These are phyloP conservation scores for Cinclus mexicanus DNA, from an alignment of 2,113 vertebrate genomes.

Conservation along the genomic window DNA sequence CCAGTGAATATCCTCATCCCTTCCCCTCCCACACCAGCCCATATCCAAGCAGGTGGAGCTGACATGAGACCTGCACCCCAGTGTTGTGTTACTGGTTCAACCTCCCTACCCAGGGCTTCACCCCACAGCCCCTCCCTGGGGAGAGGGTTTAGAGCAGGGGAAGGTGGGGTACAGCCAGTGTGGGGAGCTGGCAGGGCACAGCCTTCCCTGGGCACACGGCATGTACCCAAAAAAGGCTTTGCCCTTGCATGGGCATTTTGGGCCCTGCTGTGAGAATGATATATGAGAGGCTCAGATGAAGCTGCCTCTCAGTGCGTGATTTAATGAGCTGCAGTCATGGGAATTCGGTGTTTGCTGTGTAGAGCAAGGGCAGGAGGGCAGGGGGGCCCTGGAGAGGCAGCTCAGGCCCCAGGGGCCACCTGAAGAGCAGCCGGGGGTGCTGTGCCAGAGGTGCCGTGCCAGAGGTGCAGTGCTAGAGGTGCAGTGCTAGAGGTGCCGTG, in stretches of 20 bases:
- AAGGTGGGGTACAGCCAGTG: too few species aligned
- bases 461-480: too few species aligned
- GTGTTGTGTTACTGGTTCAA: fast-evolving
- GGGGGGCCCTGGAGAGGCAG: neutral
- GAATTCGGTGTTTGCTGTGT: neutral
- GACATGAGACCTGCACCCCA: fast-evolving
- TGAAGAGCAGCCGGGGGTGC: neutral
- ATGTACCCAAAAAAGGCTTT: fast-evolving
- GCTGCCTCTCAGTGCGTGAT: fast-evolving
- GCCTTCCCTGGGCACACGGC: neutral
- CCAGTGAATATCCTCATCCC: neutral
- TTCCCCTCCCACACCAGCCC: neutral
- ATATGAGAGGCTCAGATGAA: fast-evolving
- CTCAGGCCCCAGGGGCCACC: neutral
- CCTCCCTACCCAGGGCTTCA: neutral
- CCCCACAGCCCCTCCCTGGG: neutral
- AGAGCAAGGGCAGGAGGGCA: neutral
- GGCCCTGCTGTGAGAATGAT: fast-evolving
- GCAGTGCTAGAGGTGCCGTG: too few species aligned
- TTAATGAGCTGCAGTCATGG: neutral
- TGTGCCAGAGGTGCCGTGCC: too few species aligned
- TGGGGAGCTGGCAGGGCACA: neutral
- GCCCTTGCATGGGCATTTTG: fast-evolving
- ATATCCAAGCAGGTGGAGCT: fast-evolving
- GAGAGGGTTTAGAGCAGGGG: neutral